A percentile compares a stretch with the other conserved stretches of the same genome.
phyloP scores from a whole-genome alignment of 2,113 vertebrate genomes.

The Mesocricetus auratus region DNA sequence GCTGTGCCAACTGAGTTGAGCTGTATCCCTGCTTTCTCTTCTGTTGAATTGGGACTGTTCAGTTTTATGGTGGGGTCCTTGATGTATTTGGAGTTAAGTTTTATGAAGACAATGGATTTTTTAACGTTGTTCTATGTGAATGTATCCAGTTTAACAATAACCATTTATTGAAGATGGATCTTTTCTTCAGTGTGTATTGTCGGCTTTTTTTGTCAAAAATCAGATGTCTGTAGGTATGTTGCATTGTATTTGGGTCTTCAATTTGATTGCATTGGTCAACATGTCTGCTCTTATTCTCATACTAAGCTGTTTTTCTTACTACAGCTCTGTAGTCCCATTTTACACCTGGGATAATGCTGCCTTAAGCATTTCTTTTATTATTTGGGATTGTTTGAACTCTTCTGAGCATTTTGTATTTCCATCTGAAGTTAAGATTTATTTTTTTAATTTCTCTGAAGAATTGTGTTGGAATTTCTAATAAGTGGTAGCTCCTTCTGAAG shows the following conservation, averaged over 20 bases:
- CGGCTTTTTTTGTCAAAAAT: not conserved
- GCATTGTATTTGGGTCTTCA: not conserved
- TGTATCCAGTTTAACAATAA: not conserved
- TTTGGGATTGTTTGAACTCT: not conserved
- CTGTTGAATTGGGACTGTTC: not conserved
- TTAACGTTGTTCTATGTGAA: not conserved
- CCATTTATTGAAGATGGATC: not conserved
- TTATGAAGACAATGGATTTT: not conserved
- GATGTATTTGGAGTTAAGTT: not conserved
- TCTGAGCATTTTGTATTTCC: not conserved
- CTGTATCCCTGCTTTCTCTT: not conserved
- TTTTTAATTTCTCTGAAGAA: not conserved
- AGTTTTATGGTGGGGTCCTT: not conserved
- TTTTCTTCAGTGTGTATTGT: not conserved
- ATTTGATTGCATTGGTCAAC: not conserved
- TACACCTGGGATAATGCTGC: not conserved
- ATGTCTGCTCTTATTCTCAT: not conserved
- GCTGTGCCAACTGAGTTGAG: not conserved
- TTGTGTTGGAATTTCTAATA: not conserved
- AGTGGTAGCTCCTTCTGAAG: not conserved
- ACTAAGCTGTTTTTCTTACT: not conserved
- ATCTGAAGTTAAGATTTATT: not conserved
- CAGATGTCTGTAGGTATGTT: not conserved
- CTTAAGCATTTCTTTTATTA: not conserved
- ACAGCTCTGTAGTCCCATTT: not conserved